Evolutionary conservation across 2,888 invertebrate genomes (phyloP), one percentile per base, ranked within the genome.

Genomic region (Acanthosoma haemorrhoidale): DNA sequence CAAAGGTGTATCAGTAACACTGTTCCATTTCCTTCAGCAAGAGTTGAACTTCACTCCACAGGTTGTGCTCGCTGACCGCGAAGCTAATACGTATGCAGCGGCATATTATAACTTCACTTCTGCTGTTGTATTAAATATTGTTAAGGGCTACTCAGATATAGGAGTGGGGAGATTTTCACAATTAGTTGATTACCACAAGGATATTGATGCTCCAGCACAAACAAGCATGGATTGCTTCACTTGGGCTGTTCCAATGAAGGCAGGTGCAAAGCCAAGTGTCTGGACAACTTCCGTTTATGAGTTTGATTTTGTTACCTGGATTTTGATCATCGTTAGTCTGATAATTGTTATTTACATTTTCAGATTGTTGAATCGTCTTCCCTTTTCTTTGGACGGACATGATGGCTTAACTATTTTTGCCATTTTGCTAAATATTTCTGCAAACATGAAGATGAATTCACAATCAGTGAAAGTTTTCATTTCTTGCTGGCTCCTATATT

Each of bases 141-240:
- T 72, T 8, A 29, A 67, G 60, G 71, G 71, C 3, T 51, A 69
- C 21, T 71, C 74, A 5, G 77, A 77, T 43, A 72, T 77, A 34
- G 76, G 74, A 0, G 74, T 76, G n/a, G 77, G 77, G 3, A 73
- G 74, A 64, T 77, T 76, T 61, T 75, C 76, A 2, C 72, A 75
- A 39, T 69, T 76, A 31, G 69, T 75, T 15, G 75, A 77, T 66
- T 70, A 72, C 21, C 73, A 75, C 57, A 71, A 73, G 2, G 72
- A 74, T 9, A 71, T 75, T 1, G 72, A 72, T 11, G 75, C 76
- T 21, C 73, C 76, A 8, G 73, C 73, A 58, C 75, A 76, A 70
- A 75, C 74, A 8, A 71, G 74, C 59, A 76, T 76, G 74, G 77
- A 77, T 21, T 77, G 77, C 57, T 76, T 76, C 61, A 77, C 77